Evolutionary conservation across 1,140 invertebrate genomes (phyloP).

Genomic region (Drosophila busckii): DNA sequence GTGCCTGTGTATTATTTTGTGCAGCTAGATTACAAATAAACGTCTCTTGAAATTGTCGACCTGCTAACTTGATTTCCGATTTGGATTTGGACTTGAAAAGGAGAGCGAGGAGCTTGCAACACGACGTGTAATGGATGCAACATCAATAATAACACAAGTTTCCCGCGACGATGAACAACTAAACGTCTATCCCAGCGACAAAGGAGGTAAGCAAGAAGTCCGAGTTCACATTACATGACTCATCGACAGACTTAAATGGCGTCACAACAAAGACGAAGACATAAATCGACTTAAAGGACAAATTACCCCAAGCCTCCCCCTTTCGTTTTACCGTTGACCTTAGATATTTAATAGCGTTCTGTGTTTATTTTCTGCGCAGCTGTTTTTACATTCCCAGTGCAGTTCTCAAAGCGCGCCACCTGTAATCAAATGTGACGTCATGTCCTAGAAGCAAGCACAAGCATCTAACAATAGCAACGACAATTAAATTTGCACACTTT

Average conservation of each 20-base stretch:
- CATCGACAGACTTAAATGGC: constrained; percentile 46
- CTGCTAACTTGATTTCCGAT: constrained; percentile 14
- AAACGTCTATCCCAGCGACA: constrained; percentile 93
- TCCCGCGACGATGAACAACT: constrained; percentile 97
- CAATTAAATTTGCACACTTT: constrained; percentile 67
- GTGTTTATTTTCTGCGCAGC: constrained; percentile 24
- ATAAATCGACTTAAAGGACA: constrained; percentile 52
- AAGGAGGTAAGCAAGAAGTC: constrained; percentile 84
- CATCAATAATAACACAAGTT: constrained; percentile 98
- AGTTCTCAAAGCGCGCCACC: constrained; percentile 46
- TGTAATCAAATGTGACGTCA: constrained; percentile 71
- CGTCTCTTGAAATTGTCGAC: constrained; percentile 15
- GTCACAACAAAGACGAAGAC: constrained; percentile 69
- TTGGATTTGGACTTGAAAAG: constrained; percentile 29
- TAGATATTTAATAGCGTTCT: constrained; percentile 19
- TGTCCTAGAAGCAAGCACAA: constrained; percentile 9
- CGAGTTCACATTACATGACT: constrained; percentile 29
- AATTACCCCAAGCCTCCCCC: constrained; percentile 20
- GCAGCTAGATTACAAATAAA: constrained; percentile 44
- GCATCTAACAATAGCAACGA: constrained; percentile 58
- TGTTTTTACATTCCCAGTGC: constrained; percentile 51
- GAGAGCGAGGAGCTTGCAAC: constrained; percentile 23
- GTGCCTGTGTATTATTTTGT: constrained; percentile 38
- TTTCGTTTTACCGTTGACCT: constrained; percentile 28
- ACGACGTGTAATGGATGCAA: constrained; percentile 92